Conservation (phyloP, 2,113 vertebrate species). For the Platysternon megacephalum region DNA sequence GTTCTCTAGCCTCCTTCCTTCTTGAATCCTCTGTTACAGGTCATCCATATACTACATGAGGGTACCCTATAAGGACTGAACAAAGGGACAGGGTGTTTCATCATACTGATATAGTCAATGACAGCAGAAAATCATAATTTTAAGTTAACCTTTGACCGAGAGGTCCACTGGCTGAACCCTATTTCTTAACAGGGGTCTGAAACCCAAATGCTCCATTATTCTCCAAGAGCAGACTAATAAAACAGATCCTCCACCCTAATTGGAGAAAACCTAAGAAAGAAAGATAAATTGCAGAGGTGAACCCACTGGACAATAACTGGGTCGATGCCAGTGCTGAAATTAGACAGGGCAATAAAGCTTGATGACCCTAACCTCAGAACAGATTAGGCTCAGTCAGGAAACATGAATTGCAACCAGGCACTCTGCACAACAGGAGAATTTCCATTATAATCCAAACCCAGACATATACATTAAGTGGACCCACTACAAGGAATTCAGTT, state of each 20-base stretch:
- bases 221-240: neutral
- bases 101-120: rapidly evolving
- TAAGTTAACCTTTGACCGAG: neutral
- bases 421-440: neutral
- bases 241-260: rapidly evolving
- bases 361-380: neutral
- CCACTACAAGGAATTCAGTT: neutral
- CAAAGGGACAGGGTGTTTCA: neutral
- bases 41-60: neutral
- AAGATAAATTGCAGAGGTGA: neutral
- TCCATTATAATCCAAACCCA: neutral
- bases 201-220: neutral
- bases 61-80: neutral
- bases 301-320: neutral
- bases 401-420: neutral
- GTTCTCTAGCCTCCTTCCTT: neutral
- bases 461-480: neutral
- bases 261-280: neutral
- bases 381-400: neutral
- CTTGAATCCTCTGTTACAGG: neutral
- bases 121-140: neutral
- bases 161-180: neutral
- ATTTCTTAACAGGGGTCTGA: neutral
- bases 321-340: neutral
- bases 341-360: neutral